phyloP scores from a whole-genome alignment of 2,797 vertebrate genomes.

The Chiloscyllium punctatum region DNA sequence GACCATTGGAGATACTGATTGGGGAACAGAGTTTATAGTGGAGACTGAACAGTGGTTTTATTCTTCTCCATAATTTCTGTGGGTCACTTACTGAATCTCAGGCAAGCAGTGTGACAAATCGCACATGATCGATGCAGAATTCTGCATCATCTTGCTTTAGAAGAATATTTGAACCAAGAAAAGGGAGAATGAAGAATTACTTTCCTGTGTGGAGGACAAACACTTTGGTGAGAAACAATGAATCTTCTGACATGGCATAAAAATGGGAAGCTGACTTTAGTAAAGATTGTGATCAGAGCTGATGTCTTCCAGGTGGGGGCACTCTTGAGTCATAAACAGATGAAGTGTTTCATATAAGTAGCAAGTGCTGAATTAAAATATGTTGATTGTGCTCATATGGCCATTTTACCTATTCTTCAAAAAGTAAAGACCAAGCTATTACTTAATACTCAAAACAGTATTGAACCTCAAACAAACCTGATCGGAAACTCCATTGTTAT shows the following conservation, averaged over 20 bases:
- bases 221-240: background rate
- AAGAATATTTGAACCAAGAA: background rate
- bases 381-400: too few species aligned
- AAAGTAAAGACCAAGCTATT: background rate
- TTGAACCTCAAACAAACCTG: background rate
- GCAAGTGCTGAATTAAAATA: background rate
- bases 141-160: background rate
- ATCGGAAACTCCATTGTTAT: background rate
- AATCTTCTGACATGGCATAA: background rate
- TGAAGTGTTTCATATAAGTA: background rate
- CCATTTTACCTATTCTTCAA: background rate
- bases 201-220: background rate
- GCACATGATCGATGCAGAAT: background rate
- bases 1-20: background rate
- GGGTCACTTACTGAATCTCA: too few species aligned
- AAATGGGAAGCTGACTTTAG: background rate
- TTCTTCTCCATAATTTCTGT: background rate
- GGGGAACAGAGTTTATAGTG: background rate
- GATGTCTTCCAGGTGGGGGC: background rate
- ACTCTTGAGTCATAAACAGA: constrained; percentile 1
- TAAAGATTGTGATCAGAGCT: background rate
- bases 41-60: background rate
- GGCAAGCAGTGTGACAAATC: background rate
- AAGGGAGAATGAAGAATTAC: background rate
- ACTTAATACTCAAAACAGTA: background rate